A percentile compares a stretch with the other conserved stretches of the same genome.
phyloP scores from a whole-genome alignment of 2,113 vertebrate genomes.

The Varanus salvator region DNA sequence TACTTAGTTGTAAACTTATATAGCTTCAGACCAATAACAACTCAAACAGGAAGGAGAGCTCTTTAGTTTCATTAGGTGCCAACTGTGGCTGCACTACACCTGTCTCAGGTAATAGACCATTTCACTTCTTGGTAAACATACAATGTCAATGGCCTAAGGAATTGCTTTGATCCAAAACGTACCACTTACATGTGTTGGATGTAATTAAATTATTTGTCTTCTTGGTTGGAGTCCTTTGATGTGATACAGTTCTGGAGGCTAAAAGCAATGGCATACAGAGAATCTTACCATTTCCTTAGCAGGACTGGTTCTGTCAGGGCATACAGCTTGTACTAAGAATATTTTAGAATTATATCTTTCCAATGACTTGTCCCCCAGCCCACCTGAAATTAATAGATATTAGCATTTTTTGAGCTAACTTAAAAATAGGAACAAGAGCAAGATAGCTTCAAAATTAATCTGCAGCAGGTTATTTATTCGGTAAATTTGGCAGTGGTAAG shows the following conservation, averaged over 20 bases:
- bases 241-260: conserved; percentile 55
- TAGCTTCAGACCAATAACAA: not conserved
- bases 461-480: too few relatives aligned
- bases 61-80: conserved; percentile 54
- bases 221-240: conserved; percentile 63
- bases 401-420: not conserved
- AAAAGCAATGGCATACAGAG: conserved; percentile 24
- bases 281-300: conserved; percentile 52
- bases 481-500: too few relatives aligned
- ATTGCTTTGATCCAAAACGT: conserved; percentile 61
- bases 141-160: conserved; percentile 32
- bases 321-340: not conserved
- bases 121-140: conserved; percentile 31
- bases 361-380: too few relatives aligned
- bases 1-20: conserved; percentile 38
- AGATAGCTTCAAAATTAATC: not conserved
- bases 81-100: conserved; percentile 37
- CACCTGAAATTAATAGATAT: not conserved
- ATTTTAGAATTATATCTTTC: not conserved
- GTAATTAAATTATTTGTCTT: conserved; percentile 67
- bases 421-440: not conserved
- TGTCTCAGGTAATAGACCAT: conserved; percentile 32
- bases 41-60: conserved; percentile 63
- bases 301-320: not conserved
- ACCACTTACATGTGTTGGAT: conserved; percentile 56